A percentile compares a stretch with the other conserved stretches of the same genome.
Conservation (phyloP, 2,797 vertebrate genomes). For the Rhodeus uyekii region DNA sequence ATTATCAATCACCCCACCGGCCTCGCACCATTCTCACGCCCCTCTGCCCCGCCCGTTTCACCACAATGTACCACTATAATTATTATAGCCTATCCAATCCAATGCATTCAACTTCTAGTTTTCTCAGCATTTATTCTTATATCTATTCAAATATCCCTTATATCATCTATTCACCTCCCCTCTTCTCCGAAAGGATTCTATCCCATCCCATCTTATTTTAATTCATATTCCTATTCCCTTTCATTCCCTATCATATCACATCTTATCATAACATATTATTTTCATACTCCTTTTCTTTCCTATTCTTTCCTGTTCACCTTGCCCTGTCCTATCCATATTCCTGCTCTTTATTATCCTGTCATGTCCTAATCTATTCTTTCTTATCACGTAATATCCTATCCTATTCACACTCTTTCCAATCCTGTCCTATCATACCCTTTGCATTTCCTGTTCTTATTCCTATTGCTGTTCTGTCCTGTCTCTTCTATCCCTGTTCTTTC, state of each 20-base stretch:
- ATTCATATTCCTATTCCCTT: constrained; percentile 2
- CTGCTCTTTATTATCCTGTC: neutral
- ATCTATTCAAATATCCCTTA: too few species aligned
- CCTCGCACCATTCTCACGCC: too few species aligned
- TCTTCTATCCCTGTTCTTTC: neutral
- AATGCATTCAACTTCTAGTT: neutral
- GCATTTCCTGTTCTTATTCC: neutral
- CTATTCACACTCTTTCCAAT: neutral
- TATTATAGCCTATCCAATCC: neutral
- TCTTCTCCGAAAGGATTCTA: neutral
- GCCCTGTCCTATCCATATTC: neutral
- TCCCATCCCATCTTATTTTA: too few species aligned
- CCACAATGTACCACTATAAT: too few species aligned
- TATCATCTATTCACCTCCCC: constrained; percentile 31
- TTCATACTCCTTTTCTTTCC: neutral
- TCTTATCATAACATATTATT: neutral
- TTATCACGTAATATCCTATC: neutral
- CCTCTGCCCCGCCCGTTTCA: too few species aligned
- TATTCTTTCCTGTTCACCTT: neutral
- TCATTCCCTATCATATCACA: neutral
- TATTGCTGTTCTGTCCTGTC: neutral
- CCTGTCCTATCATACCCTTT: neutral
- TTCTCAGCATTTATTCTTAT: neutral
- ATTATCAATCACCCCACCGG: too few species aligned
- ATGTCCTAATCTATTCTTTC: neutral